These are phyloP conservation scores for Nasonia longicornis DNA, from an alignment of 1,140 invertebrate genomes.

Conservation along the genomic window DNA sequence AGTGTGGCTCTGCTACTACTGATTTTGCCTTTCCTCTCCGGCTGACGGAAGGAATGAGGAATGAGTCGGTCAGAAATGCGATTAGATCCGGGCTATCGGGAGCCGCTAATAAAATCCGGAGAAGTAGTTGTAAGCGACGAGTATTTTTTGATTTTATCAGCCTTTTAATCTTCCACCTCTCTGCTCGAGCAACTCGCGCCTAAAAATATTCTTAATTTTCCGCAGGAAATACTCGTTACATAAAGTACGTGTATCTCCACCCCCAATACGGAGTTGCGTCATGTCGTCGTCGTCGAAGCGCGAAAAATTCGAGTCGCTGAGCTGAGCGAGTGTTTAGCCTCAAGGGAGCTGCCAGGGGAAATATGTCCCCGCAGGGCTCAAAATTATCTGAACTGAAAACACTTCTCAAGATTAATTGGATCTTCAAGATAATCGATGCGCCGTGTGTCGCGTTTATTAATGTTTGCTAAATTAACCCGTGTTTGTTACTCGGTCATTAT, in stretches of 20 bases:
- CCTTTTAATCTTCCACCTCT: too few relatives aligned
- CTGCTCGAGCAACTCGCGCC: too few relatives aligned
- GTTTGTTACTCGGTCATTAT: too few relatives aligned
- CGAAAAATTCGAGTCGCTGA: background rate
- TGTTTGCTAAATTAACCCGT: too few relatives aligned
- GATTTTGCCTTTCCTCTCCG: background rate
- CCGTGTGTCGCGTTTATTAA: background rate
- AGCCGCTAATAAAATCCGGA: too few relatives aligned
- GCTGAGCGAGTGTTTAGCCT: conserved; percentile 1
- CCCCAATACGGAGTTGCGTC: background rate
- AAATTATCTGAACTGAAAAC: background rate
- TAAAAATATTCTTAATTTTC: background rate
- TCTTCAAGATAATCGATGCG: background rate
- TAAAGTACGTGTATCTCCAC: background rate
- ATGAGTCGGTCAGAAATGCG: too few relatives aligned
- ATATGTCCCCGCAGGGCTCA: background rate
- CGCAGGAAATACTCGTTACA: background rate
- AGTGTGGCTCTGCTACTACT: background rate
- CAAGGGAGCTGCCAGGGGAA: background rate
- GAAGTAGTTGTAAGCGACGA: too few relatives aligned
- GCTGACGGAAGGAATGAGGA: too few relatives aligned
- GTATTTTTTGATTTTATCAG: too few relatives aligned
- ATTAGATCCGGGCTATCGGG: too few relatives aligned
- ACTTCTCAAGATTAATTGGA: conserved; percentile 2
- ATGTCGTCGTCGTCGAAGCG: background rate